Evolutionary conservation across 2,797 vertebrate genomes (phyloP).

Genomic region (Nyctibius grandis): DNA sequence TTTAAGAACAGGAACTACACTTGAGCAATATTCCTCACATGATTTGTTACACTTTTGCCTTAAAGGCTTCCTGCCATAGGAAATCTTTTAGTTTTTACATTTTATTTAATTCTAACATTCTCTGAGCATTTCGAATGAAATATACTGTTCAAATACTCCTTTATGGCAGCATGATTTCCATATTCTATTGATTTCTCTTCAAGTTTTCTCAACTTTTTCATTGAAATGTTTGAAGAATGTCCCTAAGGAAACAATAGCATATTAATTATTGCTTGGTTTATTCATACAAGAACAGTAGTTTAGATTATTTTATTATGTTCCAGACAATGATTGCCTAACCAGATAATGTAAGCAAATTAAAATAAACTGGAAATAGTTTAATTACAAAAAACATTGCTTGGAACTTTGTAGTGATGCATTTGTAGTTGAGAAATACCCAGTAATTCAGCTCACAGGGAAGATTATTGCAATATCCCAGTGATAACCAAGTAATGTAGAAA

Average conservation of each 20-base stretch:
- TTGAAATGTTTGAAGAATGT: neutral
- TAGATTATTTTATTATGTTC: constrained; percentile 51
- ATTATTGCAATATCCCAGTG: neutral
- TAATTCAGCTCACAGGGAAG: neutral
- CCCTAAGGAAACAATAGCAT: constrained; percentile 24
- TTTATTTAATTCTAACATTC: neutral
- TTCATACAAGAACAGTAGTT: constrained; percentile 37
- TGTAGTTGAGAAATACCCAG: constrained; percentile 39
- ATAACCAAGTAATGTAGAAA: neutral
- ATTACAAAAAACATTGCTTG: constrained; percentile 40
- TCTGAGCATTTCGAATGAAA: neutral
- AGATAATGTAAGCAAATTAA: constrained; percentile 67
- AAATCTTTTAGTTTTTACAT: neutral
- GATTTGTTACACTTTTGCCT: neutral
- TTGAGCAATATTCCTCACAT: neutral
- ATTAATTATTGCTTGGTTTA: constrained; percentile 57
- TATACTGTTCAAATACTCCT: neutral
- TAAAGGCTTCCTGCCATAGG: neutral
- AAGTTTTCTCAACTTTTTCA: neutral
- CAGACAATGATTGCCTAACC: constrained; percentile 49
- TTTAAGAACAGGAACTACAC: neutral
- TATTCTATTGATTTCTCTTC: neutral
- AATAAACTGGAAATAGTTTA: constrained; percentile 53
- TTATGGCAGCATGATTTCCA: neutral
- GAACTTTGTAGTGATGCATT: constrained; percentile 19